Evolutionary conservation across 2,797 vertebrate genomes (phyloP), one percentile per base, ranked within the genome.

Genomic region (Lophotriccus pileatus): DNA sequence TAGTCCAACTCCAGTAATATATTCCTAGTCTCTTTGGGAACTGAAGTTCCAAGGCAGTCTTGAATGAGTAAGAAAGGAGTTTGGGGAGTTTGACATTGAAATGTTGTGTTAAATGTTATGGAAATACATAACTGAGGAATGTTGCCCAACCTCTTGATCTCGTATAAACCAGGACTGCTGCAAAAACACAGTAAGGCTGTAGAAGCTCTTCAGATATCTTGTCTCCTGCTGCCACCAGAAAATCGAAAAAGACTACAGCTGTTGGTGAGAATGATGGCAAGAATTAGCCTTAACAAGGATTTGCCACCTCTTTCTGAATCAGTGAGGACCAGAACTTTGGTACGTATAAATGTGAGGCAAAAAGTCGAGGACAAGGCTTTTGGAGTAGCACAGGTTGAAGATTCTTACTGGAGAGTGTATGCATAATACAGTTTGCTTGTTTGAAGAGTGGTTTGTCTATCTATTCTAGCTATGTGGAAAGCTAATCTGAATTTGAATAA

Each of bases 151-250:
- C 5, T 84, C 36, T 24, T 68, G n/a, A 37, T 91, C 32, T 90
- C 68, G 30, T 92, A 27, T 67, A 81, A 95, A 95, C 53, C 83
- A 99, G 98, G 98, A 95, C 97, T 99, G 91, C 97, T 99, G 79
- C 99, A 98, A 84, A 97, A 98, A 73, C 98, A 97, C 89, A 97
- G 97, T 37, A 96, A 98, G 49, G 99, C 98, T 6, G 86, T 98
- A 4, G 98, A 99, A 97, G 99, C 99, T n/a, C 98, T 99, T 97
- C 99, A 99, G 95, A 96, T 99, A 95, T 99, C 98, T 96, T 98
- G 98, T 80, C 98, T 99, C 24, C 97, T 99, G 52, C 95, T 99
- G 87, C 99, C 99, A 6, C 99, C 99, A 4, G 98, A 98, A 95
- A 99, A 99, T 81, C 98, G 99, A 19, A 98, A 98, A 84, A 98